Percentiles rank a stretch among this genome's conserved stretches.
Conservation (phyloP, 2,113 vertebrate species). For the Paedocypris sp. region DNA sequence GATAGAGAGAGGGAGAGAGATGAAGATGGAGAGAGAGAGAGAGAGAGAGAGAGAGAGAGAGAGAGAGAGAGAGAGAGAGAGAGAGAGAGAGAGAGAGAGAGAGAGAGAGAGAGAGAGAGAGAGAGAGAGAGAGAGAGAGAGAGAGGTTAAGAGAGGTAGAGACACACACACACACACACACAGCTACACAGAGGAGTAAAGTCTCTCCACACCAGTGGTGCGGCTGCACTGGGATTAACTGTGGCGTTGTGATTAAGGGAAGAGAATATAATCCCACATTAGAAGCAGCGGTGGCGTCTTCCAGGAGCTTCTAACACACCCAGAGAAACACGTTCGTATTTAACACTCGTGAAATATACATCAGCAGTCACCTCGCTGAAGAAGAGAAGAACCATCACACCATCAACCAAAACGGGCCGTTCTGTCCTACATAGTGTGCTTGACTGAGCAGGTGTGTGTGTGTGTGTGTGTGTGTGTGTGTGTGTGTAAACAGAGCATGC, state of each 20-base stretch:
- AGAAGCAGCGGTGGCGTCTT: constrained; percentile 1
- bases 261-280: constrained; percentile 48
- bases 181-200: constrained; percentile 32
- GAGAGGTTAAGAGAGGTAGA: background rate
- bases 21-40: too few species aligned
- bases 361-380: background rate
- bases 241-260: constrained; percentile 49
- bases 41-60: too few species aligned
- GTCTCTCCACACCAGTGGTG: constrained; percentile 46
- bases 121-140: too few species aligned
- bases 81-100: too few species aligned
- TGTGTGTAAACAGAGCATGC: background rate
- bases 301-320: background rate
- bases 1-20: too few species aligned
- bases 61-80: too few species aligned
- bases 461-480: background rate
- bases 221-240: constrained; percentile 46
- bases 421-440: background rate
- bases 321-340: too few species aligned
- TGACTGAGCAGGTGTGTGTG: background rate
- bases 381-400: background rate
- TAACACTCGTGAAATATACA: background rate
- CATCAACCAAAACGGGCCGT: background rate
- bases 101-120: too few species aligned
- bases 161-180: constrained; percentile 4